phyloP scores from a whole-genome alignment of 2,113 vertebrate species.

The Beaufortia kweichowensis region DNA sequence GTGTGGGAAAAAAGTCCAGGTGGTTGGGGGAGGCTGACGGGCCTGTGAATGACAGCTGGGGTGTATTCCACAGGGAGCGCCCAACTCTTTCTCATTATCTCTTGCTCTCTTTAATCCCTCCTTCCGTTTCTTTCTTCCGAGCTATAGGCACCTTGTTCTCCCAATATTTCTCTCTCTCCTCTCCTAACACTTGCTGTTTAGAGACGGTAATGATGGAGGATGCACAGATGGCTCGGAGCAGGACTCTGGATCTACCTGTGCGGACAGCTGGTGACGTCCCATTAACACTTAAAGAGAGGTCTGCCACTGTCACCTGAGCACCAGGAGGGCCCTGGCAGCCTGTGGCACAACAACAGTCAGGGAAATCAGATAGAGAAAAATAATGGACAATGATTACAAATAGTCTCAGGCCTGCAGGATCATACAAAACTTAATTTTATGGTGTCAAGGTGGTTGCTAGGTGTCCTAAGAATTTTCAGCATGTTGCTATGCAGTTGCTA shows the following conservation, averaged over 20 bases:
- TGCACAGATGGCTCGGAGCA: slow-evolving; percentile 51
- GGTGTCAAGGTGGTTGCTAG: no score
- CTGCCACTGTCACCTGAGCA: slow-evolving; percentile 50
- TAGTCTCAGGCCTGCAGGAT: not conserved
- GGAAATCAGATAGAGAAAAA: slow-evolving; percentile 7
- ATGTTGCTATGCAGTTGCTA: no score
- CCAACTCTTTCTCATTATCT: slow-evolving; percentile 1
- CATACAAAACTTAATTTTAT: not conserved
- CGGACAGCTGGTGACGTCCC: slow-evolving; percentile 52
- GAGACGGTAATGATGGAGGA: slow-evolving; percentile 34
- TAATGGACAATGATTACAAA: not conserved
- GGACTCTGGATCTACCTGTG: slow-evolving; percentile 51
- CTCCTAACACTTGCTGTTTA: not conserved
- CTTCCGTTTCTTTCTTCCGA: not conserved
- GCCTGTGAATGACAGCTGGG: slow-evolving; percentile 42
- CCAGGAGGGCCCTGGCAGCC: slow-evolving; percentile 24
- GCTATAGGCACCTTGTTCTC: not conserved
- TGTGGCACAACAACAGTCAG: slow-evolving; percentile 32
- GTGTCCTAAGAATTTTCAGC: no score
- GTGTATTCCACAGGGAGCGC: slow-evolving; percentile 2
- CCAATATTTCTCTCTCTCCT: not conserved
- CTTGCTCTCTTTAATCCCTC: not conserved
- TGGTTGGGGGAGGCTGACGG: slow-evolving; percentile 34
- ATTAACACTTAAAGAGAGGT: slow-evolving; percentile 53
- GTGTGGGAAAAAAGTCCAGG: slow-evolving; percentile 51